These are phyloP conservation scores for Pseudomyrmex gracilis DNA, from an alignment of 1,140 invertebrate species.

Conservation along the genomic window DNA sequence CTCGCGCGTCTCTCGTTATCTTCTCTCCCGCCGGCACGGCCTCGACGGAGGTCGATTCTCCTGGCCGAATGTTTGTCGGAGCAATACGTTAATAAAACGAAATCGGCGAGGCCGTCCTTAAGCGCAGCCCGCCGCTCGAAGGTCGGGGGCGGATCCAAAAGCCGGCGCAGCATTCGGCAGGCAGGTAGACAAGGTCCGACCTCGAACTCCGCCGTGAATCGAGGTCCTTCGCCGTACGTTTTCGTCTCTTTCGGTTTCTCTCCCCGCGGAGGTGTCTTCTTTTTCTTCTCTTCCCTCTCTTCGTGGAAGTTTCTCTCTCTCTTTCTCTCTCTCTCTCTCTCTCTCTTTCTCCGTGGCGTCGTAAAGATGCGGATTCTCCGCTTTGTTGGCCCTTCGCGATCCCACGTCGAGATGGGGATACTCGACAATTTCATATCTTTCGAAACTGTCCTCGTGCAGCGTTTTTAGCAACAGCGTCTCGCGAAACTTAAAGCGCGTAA, in stretches of 20 bases:
- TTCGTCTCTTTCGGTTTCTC: slow-evolving; percentile 49
- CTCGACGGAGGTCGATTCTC: slow-evolving; percentile 66
- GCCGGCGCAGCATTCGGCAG: slow-evolving; percentile 62
- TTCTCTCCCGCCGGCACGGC: slow-evolving; percentile 19
- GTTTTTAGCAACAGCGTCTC: no score
- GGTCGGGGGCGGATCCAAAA: slow-evolving; percentile 72
- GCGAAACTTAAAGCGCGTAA: no score
- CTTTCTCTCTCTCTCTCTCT: neutral
- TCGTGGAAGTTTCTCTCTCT: neutral
- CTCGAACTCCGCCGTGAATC: slow-evolving; percentile 68
- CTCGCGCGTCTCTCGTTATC: no score
- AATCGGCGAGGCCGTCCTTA: slow-evolving; percentile 58
- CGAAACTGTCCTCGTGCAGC: no score
- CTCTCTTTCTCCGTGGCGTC: neutral
- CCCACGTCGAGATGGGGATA: neutral
- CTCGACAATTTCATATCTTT: no score
- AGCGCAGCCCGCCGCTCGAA: slow-evolving; percentile 59
- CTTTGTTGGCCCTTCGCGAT: no score
- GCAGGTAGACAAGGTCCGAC: slow-evolving; percentile 63
- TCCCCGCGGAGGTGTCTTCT: slow-evolving; percentile 35
- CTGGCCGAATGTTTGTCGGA: slow-evolving; percentile 69
- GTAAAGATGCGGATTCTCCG: no score
- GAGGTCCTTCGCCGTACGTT: slow-evolving; percentile 62
- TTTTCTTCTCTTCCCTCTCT: neutral
- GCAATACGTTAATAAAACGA: slow-evolving; percentile 70